Percentiles rank a stretch among this genome's conserved stretches.
Conservation (phyloP, 2,113 vertebrate species). For the Taxidea taxus region DNA sequence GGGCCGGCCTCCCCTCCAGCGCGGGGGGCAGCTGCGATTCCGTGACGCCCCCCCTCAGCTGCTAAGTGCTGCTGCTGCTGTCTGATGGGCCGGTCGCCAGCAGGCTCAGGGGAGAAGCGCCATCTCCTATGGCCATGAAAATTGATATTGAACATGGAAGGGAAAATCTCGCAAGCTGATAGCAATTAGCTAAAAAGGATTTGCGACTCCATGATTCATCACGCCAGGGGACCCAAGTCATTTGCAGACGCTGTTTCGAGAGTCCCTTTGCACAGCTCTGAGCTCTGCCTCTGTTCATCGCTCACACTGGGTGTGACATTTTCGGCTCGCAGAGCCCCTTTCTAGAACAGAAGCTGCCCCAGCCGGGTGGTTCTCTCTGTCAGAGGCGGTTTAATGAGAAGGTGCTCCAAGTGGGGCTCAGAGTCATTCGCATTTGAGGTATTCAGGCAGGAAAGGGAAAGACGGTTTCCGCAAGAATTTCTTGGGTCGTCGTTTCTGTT, state of each 20-base stretch:
- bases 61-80: constrained; percentile 95
- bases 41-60: constrained; percentile 85
- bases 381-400: constrained; percentile 75
- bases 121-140: constrained; percentile 95
- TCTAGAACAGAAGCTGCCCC: constrained; percentile 81
- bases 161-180: constrained; percentile 94
- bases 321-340: constrained; percentile 86
- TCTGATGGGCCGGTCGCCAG: constrained; percentile 90
- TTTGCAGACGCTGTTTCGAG: constrained; percentile 88
- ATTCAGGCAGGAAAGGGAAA: constrained; percentile 70
- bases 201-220: constrained; percentile 96
- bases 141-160: constrained; percentile 99
- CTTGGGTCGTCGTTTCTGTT: not conserved
- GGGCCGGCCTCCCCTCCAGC: constrained; percentile 86
- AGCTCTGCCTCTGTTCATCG: constrained; percentile 85
- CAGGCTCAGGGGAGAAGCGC: constrained; percentile 90
- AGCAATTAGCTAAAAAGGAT: constrained; percentile 99
- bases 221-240: constrained; percentile 94
- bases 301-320: constrained; percentile 88
- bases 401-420: constrained; percentile 50
- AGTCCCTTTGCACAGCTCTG: constrained; percentile 77
- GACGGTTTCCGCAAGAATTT: not conserved
- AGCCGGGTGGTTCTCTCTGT: constrained; percentile 83
- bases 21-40: constrained; percentile 89
- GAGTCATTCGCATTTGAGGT: constrained; percentile 62